These are phyloP conservation scores for Elaphurus davidianus DNA, from an alignment of 2,113 vertebrate genomes.

Conservation along the genomic window DNA sequence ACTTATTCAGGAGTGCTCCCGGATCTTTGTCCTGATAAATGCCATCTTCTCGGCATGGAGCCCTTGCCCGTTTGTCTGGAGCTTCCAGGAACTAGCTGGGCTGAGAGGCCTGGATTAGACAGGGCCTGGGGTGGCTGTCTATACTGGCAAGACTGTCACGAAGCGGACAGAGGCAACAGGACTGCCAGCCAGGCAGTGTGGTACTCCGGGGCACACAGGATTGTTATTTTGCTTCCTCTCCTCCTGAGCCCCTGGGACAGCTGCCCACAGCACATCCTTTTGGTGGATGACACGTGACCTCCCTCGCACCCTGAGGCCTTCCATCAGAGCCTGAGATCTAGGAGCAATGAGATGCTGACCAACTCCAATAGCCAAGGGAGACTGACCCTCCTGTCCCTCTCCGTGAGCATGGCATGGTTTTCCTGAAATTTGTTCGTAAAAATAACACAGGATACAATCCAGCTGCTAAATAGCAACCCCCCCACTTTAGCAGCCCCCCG, in stretches of 20 bases:
- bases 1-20: background rate
- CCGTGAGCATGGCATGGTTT: background rate
- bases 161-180: background rate
- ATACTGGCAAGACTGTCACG: too few relatives aligned
- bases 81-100: background rate
- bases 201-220: background rate
- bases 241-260: background rate
- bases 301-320: background rate
- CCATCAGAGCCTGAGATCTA: background rate
- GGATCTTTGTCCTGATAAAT: background rate
- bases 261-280: background rate
- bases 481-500: background rate
- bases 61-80: background rate
- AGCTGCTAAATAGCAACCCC: constrained; percentile 45
- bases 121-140: accelerated
- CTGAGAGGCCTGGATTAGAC: background rate
- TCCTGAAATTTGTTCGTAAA: constrained; percentile 53
- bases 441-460: constrained; percentile 56
- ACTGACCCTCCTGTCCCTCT: background rate
- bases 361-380: background rate
- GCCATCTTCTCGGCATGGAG: background rate
- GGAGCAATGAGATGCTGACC: background rate
- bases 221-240: background rate
- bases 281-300: background rate
- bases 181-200: background rate